These are phyloP conservation scores for Zootermopsis nevadensis DNA, from an alignment of 2,888 invertebrate genomes.

Conservation along the genomic window DNA sequence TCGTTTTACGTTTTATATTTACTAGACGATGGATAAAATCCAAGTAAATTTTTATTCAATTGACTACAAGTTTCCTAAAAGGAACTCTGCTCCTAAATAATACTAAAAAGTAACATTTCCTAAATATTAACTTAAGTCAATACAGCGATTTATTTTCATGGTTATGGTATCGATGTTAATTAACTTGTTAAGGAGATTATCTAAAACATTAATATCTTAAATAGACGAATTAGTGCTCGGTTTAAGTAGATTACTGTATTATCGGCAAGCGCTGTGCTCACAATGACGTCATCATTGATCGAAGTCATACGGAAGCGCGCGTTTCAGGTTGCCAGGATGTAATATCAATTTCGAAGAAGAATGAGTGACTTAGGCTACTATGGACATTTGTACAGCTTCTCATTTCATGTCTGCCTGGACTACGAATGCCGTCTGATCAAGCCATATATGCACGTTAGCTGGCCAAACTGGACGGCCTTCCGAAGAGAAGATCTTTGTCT, in stretches of 20 bases:
- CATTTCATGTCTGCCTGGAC: constrained; percentile 4
- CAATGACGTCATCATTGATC: constrained; percentile 26
- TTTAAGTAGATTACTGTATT: neutral
- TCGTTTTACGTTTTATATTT: too few species aligned
- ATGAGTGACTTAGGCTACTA: neutral
- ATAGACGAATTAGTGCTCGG: neutral
- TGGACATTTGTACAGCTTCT: constrained; percentile 22
- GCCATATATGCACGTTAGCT: constrained; percentile 20
- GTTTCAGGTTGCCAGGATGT: neutral
- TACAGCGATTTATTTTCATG: too few species aligned
- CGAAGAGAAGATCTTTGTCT: constrained; percentile 17
- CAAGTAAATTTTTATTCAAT: too few species aligned
- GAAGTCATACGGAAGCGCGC: neutral
- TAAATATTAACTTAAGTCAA: too few species aligned
- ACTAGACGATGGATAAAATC: too few species aligned
- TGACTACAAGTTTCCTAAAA: too few species aligned
- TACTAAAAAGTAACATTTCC: too few species aligned
- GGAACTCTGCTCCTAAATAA: too few species aligned
- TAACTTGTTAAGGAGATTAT: too few species aligned
- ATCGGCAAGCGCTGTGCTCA: neutral
- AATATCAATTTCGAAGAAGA: constrained; percentile 26
- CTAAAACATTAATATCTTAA: too few species aligned
- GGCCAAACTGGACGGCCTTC: constrained; percentile 13
- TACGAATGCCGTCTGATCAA: constrained; percentile 13
- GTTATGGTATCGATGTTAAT: too few species aligned